Evolutionary conservation across 2,797 vertebrate species (phyloP).

Genomic region (Oceanodroma leucorhoa): DNA sequence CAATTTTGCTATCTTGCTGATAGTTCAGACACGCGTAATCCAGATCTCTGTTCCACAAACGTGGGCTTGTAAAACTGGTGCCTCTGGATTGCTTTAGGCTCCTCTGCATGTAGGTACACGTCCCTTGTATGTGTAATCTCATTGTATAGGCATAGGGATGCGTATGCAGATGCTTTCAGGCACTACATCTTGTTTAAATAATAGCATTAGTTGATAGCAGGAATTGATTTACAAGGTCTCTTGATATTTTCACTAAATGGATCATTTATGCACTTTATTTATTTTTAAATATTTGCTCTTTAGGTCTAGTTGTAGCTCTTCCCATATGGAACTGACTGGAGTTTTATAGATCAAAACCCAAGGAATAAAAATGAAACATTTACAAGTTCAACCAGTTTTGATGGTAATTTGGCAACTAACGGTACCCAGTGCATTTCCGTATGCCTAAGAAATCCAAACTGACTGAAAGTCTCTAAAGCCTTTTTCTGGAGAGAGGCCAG

Average conservation of each 20-base stretch:
- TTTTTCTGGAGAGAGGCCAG: not conserved
- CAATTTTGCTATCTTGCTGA: not conserved
- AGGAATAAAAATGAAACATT: not conserved
- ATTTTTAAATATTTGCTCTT: not conserved
- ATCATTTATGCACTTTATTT: slow-evolving; percentile 4
- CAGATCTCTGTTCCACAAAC: slow-evolving; percentile 7
- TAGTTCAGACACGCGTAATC: not conserved
- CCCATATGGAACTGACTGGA: not conserved
- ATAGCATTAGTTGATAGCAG: slow-evolving; percentile 6
- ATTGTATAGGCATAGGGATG: not conserved
- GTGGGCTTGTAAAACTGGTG: not conserved
- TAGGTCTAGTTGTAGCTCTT: not conserved
- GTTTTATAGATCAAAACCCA: not conserved
- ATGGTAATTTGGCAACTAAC: not conserved
- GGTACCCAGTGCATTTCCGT: fast-evolving
- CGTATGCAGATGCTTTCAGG: not conserved
- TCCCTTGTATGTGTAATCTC: not conserved
- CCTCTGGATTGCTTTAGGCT: slow-evolving; percentile 11
- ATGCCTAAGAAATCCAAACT: not conserved
- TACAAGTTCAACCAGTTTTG: not conserved
- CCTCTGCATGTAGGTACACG: not conserved
- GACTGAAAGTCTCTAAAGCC: not conserved
- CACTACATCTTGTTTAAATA: not conserved
- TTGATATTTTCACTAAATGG: slow-evolving; percentile 13
- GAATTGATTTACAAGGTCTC: slow-evolving; percentile 4